Base-by-base conservation (phyloP, 1,140 invertebrate species). In the Bicyclus anynana region DNA sequence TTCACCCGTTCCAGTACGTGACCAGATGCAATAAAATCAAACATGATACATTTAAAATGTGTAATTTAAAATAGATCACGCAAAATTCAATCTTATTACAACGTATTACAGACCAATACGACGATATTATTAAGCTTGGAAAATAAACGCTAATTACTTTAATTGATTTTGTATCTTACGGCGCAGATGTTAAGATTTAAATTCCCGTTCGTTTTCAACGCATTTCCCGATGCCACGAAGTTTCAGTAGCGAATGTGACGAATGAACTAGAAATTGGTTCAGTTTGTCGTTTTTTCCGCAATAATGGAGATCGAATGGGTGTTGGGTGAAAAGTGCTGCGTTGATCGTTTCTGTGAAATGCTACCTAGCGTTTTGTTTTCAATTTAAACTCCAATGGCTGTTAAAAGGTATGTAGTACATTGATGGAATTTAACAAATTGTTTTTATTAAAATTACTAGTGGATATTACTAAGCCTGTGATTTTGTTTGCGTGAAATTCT, bases 1-100 rank as follows among this genome's bases (percentile, higher is more conserved):
- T 56, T 44, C 53, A 51, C 46, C 58, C 59, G 44, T 55, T 47
- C 42, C 51, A 54, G 29, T 65, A 59, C 62, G 62, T 65, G 62
- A 65, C 62, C 35, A 51, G 40, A 21, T 35, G 52, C 52, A 56
- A 59, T 59, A 65, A 65, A 65, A 59, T 64, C 55, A 54, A 40
- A 40, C 35, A 27, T 54, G 27, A 54, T 54, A 54, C 42, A 40
- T 14, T 47, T 18, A 7, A 35, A 35, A 3, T n/a, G 53, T 23
- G 10, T 13, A n/a, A 44, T 38, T 12, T 9, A 12, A 40, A 56
- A 10, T 9, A 44, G 12, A 2, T 20, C 2, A n/a, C 2, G 35
- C 38, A 2, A 62, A n/a, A 38, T 20, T 46, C 47, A 54, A 47
- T 40, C 40, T 47, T 56, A 54, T 29, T 13, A 5, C 40, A 10